A percentile compares a stretch with the other conserved stretches of the same genome.
These are phyloP conservation scores for Epinephelus moara DNA, from an alignment of 2,113 vertebrate species.

Conservation along the genomic window DNA sequence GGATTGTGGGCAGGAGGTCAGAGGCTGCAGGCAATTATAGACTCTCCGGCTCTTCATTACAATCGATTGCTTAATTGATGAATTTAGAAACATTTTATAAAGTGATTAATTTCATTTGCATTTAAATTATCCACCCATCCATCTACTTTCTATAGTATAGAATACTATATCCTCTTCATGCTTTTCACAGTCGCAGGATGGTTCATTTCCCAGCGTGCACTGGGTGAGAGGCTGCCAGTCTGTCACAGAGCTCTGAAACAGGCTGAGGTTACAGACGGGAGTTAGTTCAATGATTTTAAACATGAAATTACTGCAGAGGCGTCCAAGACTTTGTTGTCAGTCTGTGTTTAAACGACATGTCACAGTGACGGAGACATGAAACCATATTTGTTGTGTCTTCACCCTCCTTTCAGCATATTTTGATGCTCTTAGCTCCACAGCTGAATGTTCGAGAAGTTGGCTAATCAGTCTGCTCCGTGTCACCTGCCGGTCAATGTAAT, in stretches of 20 bases:
- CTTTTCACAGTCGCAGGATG: constrained; percentile 1
- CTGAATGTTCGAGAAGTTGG: too few species aligned
- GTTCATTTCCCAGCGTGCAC: constrained; percentile 51
- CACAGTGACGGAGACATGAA: neutral
- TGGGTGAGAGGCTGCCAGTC: constrained; percentile 16
- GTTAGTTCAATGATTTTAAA: constrained; percentile 2
- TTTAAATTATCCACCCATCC: constrained; percentile 29
- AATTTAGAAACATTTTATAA: constrained; percentile 54
- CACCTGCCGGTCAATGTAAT: too few species aligned
- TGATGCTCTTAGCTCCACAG: too few species aligned
- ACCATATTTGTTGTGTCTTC: too few species aligned
- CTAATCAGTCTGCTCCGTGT: too few species aligned
- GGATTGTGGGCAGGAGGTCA: constrained; percentile 33
- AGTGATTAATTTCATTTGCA: constrained; percentile 50
- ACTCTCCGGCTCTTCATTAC: constrained; percentile 40
- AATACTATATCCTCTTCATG: neutral
- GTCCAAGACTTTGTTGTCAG: too few species aligned
- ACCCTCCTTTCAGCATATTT: too few species aligned
- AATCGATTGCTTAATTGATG: constrained; percentile 46
- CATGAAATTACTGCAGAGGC: constrained; percentile 4
- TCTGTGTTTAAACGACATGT: neutral
- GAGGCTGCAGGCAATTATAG: constrained; percentile 39
- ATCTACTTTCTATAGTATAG: neutral
- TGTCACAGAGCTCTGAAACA: neutral
- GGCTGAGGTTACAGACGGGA: neutral